A percentile compares a stretch with the other conserved stretches of the same genome.
These are phyloP conservation scores for Autographa pulchrina DNA, from an alignment of 2,888 invertebrate genomes.

Conservation along the genomic window DNA sequence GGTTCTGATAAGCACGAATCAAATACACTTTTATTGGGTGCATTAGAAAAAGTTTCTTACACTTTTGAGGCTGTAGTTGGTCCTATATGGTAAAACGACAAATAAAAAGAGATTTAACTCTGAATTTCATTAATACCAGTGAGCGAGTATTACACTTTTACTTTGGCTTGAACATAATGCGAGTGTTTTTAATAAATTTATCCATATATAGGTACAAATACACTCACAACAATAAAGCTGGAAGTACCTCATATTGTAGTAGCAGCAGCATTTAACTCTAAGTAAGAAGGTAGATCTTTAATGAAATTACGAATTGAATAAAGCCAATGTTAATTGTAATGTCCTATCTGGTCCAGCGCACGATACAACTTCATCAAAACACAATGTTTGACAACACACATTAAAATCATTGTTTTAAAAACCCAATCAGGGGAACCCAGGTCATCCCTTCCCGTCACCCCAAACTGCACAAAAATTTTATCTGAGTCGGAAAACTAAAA, in stretches of 20 bases:
- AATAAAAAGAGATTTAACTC: too few relatives aligned
- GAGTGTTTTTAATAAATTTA: too few relatives aligned
- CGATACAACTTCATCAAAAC: neutral
- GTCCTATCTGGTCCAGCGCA: neutral
- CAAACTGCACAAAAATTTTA: slow-evolving; percentile 50
- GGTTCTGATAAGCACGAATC: slow-evolving; percentile 10
- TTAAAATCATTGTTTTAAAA: neutral
- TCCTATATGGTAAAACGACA: too few relatives aligned
- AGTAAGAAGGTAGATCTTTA: too few relatives aligned
- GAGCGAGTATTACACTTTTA: too few relatives aligned
- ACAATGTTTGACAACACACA: slow-evolving; percentile 6
- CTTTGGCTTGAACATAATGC: too few relatives aligned
- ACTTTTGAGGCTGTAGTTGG: neutral
- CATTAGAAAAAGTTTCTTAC: neutral
- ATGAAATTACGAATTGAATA: neutral
- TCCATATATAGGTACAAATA: too few relatives aligned
- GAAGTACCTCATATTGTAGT: too few relatives aligned
- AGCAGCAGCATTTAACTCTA: too few relatives aligned
- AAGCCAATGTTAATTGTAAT: neutral
- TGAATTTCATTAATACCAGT: too few relatives aligned
- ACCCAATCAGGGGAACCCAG: neutral
- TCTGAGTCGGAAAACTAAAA: slow-evolving; percentile 58
- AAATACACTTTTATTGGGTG: neutral
- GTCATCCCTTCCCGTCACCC: slow-evolving; percentile 30
- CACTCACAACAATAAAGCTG: too few relatives aligned